Conservation (phyloP, 2,113 vertebrate genomes). For the Parus major region DNA sequence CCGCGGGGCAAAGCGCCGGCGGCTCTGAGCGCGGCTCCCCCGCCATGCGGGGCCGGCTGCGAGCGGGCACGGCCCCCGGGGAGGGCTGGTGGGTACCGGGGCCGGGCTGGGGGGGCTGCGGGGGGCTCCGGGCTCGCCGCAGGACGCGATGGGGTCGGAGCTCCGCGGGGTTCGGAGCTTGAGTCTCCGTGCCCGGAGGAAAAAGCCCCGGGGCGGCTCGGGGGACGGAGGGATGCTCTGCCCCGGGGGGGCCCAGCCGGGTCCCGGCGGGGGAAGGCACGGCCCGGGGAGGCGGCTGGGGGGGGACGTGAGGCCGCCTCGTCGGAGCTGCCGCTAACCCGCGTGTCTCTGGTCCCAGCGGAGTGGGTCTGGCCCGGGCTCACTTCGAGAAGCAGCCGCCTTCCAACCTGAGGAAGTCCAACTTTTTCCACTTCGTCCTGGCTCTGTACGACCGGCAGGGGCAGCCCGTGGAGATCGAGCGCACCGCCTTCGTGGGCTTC, state of each 20-base stretch:
- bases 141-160: neutral
- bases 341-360: slow-evolving; percentile 83
- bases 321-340: slow-evolving; percentile 54
- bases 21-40: neutral
- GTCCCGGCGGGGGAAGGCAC: neutral
- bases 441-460: slow-evolving; percentile 97
- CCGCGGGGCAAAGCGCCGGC: neutral
- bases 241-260: neutral
- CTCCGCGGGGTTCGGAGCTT: neutral
- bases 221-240: neutral
- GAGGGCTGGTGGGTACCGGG: neutral
- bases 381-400: slow-evolving; percentile 99
- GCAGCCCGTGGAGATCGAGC: slow-evolving; percentile 98
- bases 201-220: neutral
- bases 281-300: neutral
- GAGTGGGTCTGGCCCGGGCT: slow-evolving; percentile 96
- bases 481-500: slow-evolving; percentile 95
- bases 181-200: neutral
- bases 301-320: neutral
- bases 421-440: slow-evolving; percentile 99
- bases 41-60: slow-evolving; percentile 2
- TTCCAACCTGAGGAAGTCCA: slow-evolving; percentile 97
- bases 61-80: neutral
- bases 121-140: neutral
- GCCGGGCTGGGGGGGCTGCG: neutral